Percentiles rank a stretch among this genome's conserved stretches.
phyloP scores from a whole-genome alignment of 2,797 vertebrate species.

The Valencia hispanica region DNA sequence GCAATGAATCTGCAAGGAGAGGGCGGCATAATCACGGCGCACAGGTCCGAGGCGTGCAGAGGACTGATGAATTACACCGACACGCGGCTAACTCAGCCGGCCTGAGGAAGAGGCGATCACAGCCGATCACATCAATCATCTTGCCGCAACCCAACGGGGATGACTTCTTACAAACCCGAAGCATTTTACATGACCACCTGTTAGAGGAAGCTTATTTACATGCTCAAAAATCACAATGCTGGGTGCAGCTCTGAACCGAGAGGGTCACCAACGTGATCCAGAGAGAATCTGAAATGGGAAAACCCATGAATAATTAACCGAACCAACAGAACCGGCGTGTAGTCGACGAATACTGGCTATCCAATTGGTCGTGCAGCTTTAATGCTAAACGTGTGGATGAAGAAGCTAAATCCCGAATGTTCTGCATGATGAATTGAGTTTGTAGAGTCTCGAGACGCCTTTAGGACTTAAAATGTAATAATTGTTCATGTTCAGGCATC shows the following conservation, averaged over 20 bases:
- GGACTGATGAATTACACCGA: constrained; percentile 42
- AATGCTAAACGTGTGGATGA: not conserved
- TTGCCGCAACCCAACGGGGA: not conserved
- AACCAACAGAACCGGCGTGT: not conserved
- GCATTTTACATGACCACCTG: too few species aligned
- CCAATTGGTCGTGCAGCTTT: not conserved
- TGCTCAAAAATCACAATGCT: too few species aligned
- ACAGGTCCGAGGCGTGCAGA: constrained; percentile 4
- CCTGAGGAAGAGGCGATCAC: constrained; percentile 36
- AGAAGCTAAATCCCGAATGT: not conserved
- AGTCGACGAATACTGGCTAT: not conserved
- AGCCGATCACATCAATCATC: constrained; percentile 42
- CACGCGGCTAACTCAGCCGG: constrained; percentile 21
- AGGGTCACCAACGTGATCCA: not conserved
- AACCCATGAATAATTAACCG: not conserved
- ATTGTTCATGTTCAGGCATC: too few species aligned
- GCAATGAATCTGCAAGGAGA: constrained; percentile 31
- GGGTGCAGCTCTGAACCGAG: not conserved
- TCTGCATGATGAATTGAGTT: too few species aligned
- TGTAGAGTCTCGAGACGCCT: not conserved
- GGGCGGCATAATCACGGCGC: constrained; percentile 29
- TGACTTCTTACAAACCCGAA: not conserved
- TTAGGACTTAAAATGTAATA: too few species aligned
- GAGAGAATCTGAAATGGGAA: not conserved
- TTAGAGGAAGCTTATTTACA: too few species aligned